Evolutionary conservation across 2,888 invertebrate species (phyloP).

Genomic region (Luffia ferchaultella): DNA sequence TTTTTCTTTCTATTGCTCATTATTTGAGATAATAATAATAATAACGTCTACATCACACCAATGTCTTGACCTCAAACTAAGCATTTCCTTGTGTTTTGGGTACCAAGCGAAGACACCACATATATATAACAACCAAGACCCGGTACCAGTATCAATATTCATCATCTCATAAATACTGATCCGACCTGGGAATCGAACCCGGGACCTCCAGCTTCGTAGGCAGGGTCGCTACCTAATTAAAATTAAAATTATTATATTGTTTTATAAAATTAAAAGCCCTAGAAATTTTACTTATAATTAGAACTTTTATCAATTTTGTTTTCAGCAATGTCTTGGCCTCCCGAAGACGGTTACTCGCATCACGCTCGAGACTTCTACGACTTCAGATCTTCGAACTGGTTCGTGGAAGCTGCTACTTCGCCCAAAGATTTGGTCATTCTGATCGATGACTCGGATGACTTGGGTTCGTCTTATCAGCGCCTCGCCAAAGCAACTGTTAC

Average conservation of each 20-base stretch:
- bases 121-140: too few species aligned
- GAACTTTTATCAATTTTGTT: constrained; percentile 10
- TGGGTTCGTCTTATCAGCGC: constrained; percentile 83
- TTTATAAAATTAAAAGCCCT: background rate
- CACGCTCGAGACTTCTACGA: constrained; percentile 90
- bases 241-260: background rate
- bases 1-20: background rate
- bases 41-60: too few species aligned
- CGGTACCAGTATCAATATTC: too few species aligned
- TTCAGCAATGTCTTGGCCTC: constrained; percentile 84
- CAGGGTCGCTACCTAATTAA: background rate
- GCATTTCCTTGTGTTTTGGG: too few species aligned
- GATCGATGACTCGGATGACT: constrained; percentile 89
- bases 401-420: constrained; percentile 95
- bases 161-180: too few species aligned
- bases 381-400: constrained; percentile 94
- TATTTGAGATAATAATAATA: background rate
- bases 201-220: too few species aligned
- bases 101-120: too few species aligned
- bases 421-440: constrained; percentile 97
- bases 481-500: constrained; percentile 89
- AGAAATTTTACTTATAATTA: background rate
- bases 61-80: too few species aligned
- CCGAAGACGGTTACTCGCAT: constrained; percentile 78
- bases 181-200: too few species aligned